Conservation (phyloP, 2,113 vertebrate genomes). For the Nestor notabilis region DNA sequence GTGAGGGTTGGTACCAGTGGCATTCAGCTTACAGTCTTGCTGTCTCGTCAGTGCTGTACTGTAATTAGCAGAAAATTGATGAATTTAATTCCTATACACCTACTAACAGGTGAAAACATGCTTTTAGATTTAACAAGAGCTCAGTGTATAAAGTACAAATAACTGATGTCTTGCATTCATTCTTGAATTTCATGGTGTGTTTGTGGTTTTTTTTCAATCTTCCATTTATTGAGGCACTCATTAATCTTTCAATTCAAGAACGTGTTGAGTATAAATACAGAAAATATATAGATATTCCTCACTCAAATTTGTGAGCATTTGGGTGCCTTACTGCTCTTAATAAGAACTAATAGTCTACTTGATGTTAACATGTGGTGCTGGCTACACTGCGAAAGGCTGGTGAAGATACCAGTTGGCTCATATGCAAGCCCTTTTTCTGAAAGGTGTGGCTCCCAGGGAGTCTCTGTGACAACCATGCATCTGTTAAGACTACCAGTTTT, state of each 20-base stretch:
- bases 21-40: background rate
- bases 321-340: background rate
- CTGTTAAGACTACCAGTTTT: background rate
- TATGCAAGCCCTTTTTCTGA: background rate
- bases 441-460: background rate
- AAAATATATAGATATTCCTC: background rate
- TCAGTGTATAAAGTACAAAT: background rate
- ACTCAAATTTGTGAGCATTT: background rate
- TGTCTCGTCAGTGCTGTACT: background rate
- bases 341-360: accelerated
- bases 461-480: background rate
- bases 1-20: background rate
- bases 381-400: background rate
- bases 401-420: background rate
- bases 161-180: background rate
- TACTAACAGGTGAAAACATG: slow-evolving; percentile 15
- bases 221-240: background rate
- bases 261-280: background rate
- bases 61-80: slow-evolving; percentile 37
- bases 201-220: background rate
- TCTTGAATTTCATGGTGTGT: background rate
- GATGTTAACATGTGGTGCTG: background rate
- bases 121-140: background rate
- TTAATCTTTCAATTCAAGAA: background rate
- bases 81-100: background rate